Conservation (phyloP, 2,797 vertebrate species). For the Hyperoplus immaculatus region DNA sequence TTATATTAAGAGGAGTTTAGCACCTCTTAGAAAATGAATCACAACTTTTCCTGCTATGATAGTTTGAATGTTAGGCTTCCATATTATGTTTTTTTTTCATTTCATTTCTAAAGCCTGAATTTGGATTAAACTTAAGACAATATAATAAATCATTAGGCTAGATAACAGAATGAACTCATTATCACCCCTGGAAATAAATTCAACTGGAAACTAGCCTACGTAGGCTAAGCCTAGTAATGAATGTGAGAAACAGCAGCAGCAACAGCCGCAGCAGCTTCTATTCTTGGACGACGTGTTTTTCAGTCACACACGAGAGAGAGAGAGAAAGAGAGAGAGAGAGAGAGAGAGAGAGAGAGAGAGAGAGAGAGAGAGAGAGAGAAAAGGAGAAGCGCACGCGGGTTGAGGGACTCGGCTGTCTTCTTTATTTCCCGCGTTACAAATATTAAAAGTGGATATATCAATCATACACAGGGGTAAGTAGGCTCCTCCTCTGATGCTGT, state of each 20-base stretch:
- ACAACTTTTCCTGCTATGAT: too few relatives aligned
- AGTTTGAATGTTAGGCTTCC: too few relatives aligned
- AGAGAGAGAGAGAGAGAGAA: too few relatives aligned
- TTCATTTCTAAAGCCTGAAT: neutral
- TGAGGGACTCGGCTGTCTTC: neutral
- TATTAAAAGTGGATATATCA: constrained; percentile 29
- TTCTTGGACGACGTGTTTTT: constrained; percentile 49
- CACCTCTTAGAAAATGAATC: too few relatives aligned
- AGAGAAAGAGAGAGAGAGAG: too few relatives aligned
- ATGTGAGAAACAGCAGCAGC: constrained; percentile 34
- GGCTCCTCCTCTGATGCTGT: constrained; percentile 8
- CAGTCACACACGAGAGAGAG: constrained; percentile 7
- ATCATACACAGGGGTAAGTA: constrained; percentile 51
- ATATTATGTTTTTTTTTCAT: too few relatives aligned
- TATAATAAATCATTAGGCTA: neutral
- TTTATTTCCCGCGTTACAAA: constrained; percentile 13
- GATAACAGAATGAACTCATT: neutral
- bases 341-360: too few relatives aligned
- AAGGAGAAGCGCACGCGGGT: neutral
- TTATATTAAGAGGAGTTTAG: too few relatives aligned
- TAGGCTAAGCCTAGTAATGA: constrained; percentile 1
- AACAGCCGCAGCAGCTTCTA: constrained; percentile 33
- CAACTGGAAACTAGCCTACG: neutral
- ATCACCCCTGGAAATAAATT: constrained; percentile 23
- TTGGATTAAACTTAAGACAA: neutral